Evolutionary conservation across 35 echinoderm and acorn worm genomes (phyloP).

Genomic region (Diadema setosum): DNA sequence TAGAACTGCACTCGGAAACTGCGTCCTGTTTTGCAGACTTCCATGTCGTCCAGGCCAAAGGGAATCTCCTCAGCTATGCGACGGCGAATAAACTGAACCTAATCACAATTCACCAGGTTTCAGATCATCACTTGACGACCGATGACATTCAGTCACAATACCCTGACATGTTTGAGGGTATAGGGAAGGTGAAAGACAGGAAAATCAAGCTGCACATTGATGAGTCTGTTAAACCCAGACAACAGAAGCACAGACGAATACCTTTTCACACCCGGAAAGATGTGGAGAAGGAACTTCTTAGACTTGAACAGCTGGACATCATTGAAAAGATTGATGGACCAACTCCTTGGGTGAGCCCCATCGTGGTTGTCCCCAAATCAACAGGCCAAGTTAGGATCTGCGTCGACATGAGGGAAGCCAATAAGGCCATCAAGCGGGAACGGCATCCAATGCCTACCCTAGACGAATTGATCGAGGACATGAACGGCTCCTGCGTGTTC

Average conservation of each 20-base stretch:
- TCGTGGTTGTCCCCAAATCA: slow-evolving; percentile 25
- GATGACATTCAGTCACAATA: background rate
- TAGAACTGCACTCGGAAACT: background rate
- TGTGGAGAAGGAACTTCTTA: slow-evolving; percentile 39
- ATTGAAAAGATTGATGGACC: slow-evolving; percentile 48
- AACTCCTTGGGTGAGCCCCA: slow-evolving; percentile 72
- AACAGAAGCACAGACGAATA: slow-evolving; percentile 18
- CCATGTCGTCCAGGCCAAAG: slow-evolving; percentile 8
- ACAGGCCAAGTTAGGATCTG: background rate
- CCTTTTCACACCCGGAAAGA: slow-evolving; percentile 49
- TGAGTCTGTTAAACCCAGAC: slow-evolving; percentile 3
- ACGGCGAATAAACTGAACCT: background rate
- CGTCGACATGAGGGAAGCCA: slow-evolving; percentile 36
- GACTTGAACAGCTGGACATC: slow-evolving; percentile 38
- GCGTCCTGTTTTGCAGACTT: background rate
- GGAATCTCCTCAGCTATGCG: slow-evolving; percentile 40
- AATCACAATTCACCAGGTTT: background rate
- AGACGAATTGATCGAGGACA: slow-evolving; percentile 26
- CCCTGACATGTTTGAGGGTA: background rate
- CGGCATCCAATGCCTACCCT: too few relatives aligned
- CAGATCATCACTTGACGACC: background rate
- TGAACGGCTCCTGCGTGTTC: slow-evolving; percentile 33
- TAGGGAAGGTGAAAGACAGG: slow-evolving; percentile 36
- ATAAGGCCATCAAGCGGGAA: background rate
- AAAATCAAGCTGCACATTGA: slow-evolving; percentile 45